Conservation (phyloP, 2,888 invertebrate genomes). For the Protonemura montana region DNA sequence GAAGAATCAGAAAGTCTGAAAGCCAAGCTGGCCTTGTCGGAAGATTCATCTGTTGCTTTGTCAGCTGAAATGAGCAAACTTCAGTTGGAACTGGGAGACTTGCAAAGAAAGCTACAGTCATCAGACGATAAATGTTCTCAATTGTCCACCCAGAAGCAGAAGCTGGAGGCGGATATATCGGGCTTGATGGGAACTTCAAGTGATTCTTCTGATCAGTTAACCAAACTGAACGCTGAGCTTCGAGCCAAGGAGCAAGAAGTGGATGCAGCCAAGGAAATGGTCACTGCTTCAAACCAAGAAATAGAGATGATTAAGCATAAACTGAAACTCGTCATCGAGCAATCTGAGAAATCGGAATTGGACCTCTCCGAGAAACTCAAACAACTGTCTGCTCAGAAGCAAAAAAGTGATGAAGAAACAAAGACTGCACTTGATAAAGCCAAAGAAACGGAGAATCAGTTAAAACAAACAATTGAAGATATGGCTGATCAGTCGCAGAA, state of each 20-base stretch:
- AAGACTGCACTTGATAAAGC: slow-evolving; percentile 59
- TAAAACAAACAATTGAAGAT: slow-evolving; percentile 59
- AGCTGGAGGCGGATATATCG: slow-evolving; percentile 60
- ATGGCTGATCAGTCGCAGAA: slow-evolving; percentile 57
- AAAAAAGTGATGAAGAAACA: slow-evolving; percentile 60
- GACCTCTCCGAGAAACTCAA: slow-evolving; percentile 53
- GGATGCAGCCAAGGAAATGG: slow-evolving; percentile 53
- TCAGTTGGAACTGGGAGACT: slow-evolving; percentile 64
- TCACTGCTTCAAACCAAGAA: slow-evolving; percentile 51
- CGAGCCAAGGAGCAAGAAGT: slow-evolving; percentile 64
- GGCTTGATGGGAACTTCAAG: slow-evolving; percentile 67
- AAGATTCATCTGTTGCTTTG: slow-evolving; percentile 67
- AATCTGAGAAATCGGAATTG: slow-evolving; percentile 52
- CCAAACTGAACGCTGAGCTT: slow-evolving; percentile 65
- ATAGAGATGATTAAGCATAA: slow-evolving; percentile 58
- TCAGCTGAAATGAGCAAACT: slow-evolving; percentile 60
- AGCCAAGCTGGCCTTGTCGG: slow-evolving; percentile 55
- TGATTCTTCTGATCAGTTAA: slow-evolving; percentile 68
- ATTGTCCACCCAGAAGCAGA: slow-evolving; percentile 55
- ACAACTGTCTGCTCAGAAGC: slow-evolving; percentile 54
- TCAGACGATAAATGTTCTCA: slow-evolving; percentile 50
- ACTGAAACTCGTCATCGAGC: slow-evolving; percentile 59
- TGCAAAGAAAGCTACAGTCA: slow-evolving; percentile 50
- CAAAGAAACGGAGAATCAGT: slow-evolving; percentile 58
- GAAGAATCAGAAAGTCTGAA: slow-evolving; percentile 51